Percentiles rank a stretch among this genome's conserved stretches.
phyloP scores from a whole-genome alignment of 1,140 invertebrate genomes.

The Pissodes strobi region DNA sequence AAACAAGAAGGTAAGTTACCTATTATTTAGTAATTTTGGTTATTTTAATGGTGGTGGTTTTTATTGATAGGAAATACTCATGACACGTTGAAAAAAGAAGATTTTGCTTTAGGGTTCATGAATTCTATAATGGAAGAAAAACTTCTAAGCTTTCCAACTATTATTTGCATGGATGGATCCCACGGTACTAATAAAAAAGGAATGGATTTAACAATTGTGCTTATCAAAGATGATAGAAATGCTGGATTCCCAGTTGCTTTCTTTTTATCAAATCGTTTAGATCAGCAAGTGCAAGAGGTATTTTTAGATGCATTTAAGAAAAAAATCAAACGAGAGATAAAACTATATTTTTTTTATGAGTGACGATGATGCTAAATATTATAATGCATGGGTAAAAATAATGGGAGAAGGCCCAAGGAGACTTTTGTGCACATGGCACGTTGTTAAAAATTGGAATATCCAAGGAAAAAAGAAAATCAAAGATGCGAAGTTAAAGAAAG shows the following conservation, averaged over 20 bases:
- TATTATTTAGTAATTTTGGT: background rate
- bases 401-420: constrained; percentile 33
- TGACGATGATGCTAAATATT: constrained; percentile 37
- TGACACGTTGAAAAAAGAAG: constrained; percentile 4
- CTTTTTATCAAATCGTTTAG: constrained; percentile 28
- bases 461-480: no score
- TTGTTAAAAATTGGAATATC: constrained; percentile 34
- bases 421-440: no score
- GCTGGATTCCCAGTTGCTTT: constrained; percentile 26
- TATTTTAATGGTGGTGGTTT: background rate
- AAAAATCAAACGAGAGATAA: background rate
- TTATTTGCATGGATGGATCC: constrained; percentile 40
- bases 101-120: constrained; percentile 33
- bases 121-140: constrained; percentile 28
- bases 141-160: constrained; percentile 13
- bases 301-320: constrained; percentile 18
- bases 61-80: background rate
- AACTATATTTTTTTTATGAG: no score
- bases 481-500: constrained; percentile 13
- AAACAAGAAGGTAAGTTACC: constrained; percentile 21
- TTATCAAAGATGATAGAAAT: constrained; percentile 34
- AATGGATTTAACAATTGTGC: constrained; percentile 31
- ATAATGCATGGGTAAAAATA: no score
- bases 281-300: constrained; percentile 20
- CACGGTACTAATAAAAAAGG: constrained; percentile 30